These are phyloP conservation scores for Melanerpes aurifrons DNA, from an alignment of 2,113 vertebrate genomes.

Conservation along the genomic window DNA sequence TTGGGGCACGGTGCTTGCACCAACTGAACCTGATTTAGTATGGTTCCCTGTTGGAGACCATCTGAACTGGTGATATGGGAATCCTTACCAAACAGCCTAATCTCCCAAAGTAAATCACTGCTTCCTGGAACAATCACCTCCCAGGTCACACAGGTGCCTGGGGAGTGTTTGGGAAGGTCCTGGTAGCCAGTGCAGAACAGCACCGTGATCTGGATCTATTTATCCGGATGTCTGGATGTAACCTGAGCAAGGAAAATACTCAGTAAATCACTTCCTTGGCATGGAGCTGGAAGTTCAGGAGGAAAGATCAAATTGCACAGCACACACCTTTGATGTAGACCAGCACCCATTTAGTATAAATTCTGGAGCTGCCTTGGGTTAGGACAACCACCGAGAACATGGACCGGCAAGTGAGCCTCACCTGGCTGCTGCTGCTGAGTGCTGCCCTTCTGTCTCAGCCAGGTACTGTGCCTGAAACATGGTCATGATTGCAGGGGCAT, in stretches of 20 bases:
- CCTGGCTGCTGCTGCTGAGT: slow-evolving; percentile 39
- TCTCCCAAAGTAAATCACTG: not conserved
- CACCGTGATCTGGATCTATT: not conserved
- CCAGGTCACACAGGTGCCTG: not conserved
- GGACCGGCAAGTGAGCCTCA: not conserved
- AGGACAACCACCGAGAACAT: not conserved
- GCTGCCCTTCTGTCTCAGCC: not conserved
- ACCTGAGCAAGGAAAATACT: slow-evolving; percentile 25
- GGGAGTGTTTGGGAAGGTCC: slow-evolving; percentile 16
- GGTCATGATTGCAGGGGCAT: not conserved
- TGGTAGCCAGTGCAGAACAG: not conserved
- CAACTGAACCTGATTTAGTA: not conserved
- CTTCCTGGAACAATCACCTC: slow-evolving; percentile 59
- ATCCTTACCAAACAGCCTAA: slow-evolving; percentile 34
- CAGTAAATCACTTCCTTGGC: slow-evolving; percentile 52
- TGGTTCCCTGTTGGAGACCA: not conserved
- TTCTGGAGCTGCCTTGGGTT: not conserved
- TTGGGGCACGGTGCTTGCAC: not conserved
- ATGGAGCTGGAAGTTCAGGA: not conserved
- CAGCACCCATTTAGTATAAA: slow-evolving; percentile 29
- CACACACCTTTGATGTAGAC: not conserved
- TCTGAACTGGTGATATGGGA: not conserved
- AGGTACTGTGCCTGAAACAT: not conserved
- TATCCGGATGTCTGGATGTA: slow-evolving; percentile 29
- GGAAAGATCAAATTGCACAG: slow-evolving; percentile 41